These are phyloP conservation scores for Myiozetetes cayanensis DNA, from an alignment of 2,113 vertebrate species.

Conservation along the genomic window DNA sequence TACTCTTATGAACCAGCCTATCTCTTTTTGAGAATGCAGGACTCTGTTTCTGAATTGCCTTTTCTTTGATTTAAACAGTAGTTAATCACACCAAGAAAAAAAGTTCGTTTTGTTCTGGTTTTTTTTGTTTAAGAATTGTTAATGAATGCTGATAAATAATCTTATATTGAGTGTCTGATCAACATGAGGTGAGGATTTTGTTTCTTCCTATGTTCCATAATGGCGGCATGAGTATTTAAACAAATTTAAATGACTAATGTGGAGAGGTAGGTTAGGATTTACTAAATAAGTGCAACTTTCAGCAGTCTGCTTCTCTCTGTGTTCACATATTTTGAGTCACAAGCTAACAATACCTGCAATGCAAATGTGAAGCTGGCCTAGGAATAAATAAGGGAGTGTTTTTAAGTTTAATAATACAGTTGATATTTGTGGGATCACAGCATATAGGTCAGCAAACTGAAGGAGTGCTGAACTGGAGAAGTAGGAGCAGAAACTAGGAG, in stretches of 20 bases:
- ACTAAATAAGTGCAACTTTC: neutral
- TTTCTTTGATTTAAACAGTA: neutral
- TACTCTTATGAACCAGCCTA: neutral
- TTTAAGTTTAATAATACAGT: neutral
- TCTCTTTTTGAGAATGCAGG: neutral
- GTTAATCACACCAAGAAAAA: neutral
- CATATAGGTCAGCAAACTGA: neutral
- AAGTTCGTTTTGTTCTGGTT: accelerated
- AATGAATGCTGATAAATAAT: neutral
- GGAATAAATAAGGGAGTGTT: neutral
- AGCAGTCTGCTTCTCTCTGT: neutral
- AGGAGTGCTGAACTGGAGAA: neutral
- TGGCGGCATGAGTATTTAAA: neutral
- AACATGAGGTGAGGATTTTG: neutral
- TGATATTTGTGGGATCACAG: neutral
- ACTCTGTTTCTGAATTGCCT: neutral
- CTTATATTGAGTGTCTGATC: neutral
- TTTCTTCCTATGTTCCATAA: neutral
- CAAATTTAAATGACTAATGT: neutral
- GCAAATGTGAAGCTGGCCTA: neutral
- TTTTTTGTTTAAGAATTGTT: neutral
- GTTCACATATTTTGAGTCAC: neutral
- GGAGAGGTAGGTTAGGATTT: neutral
- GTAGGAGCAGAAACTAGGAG: neutral
- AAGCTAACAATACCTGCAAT: neutral